Evolutionary conservation across 2,888 invertebrate species (phyloP).

Genomic region (Maniola hyperantus): DNA sequence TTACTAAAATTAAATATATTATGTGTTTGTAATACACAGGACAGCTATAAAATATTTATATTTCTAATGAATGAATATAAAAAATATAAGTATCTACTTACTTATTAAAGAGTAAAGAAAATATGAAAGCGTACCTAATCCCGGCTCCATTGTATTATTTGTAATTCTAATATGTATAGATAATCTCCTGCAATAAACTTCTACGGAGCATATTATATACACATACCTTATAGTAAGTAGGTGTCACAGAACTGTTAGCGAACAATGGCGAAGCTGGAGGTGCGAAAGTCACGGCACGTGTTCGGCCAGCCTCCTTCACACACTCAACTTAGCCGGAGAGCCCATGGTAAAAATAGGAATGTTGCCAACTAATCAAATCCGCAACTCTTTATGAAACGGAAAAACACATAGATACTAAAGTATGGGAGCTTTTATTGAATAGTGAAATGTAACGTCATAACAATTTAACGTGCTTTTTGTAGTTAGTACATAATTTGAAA

Average conservation of each 20-base stretch:
- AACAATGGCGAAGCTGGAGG: slow-evolving; percentile 39
- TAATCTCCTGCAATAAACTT: slow-evolving; percentile 17
- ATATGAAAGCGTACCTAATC: slow-evolving; percentile 19
- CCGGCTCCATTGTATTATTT: slow-evolving; percentile 10
- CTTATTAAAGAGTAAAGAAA: slow-evolving; percentile 1
- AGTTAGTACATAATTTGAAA: too few species aligned
- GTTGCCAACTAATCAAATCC: not conserved
- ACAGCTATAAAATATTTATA: too few species aligned
- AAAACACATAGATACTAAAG: too few species aligned
- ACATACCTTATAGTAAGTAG: slow-evolving; percentile 30
- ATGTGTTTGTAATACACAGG: too few species aligned
- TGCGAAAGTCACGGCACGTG: slow-evolving; percentile 37
- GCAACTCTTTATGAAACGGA: too few species aligned
- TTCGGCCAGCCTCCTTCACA: slow-evolving; percentile 29
- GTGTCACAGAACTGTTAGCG: slow-evolving; percentile 30
- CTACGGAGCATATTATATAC: not conserved
- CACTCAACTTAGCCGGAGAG: slow-evolving; percentile 20
- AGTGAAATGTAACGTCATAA: too few species aligned
- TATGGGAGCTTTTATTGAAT: too few species aligned
- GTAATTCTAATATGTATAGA: slow-evolving; percentile 18
- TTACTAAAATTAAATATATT: too few species aligned
- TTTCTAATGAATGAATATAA: too few species aligned
- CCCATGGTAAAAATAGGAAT: not conserved
- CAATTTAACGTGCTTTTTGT: too few species aligned
- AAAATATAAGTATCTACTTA: too few species aligned